Base-by-base conservation (phyloP, 2,888 invertebrate species). In the Galerucella pusilla region DNA sequence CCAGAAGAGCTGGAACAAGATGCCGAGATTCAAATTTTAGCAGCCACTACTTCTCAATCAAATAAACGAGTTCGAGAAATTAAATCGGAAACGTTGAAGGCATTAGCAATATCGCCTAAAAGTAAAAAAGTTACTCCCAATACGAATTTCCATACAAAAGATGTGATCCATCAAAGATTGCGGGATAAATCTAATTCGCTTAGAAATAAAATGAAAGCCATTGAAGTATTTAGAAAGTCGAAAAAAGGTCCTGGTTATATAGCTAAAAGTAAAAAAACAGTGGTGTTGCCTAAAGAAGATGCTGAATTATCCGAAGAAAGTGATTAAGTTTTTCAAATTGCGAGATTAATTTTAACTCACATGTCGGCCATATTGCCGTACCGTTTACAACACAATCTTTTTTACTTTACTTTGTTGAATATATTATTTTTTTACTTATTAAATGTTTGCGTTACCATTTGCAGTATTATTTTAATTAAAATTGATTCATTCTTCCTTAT, bases 131-230 rank as follows among this genome's bases (percentile, higher is more conserved):
- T 46, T 25, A 66, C 20, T 57, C 59, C 72, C 9, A 42, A 52
- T 35, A 73, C 49, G 67, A 78, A 73, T 75, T 61, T 86, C 60
- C 84, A 85, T 68, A 81, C 79, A 68, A 90, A 90, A 83, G 92
- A 92, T 86, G 85, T 90, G 0, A 95, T 96, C 83, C 94, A 94
- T 0, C 95, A 96, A 84, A 90, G 92, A 79, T 92, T 94, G 84
- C 91, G 90, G 77, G 92, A 93, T 78, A 91, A 92, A 85, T 88
- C 89, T 76, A 89, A 91, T 83, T 88, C 93, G 78, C 86, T 93
- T 63, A 90, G 92, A 83, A 93, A 91, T 80, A 95, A 93, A 87
- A 87, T 93, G 82, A 92, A 92, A 85, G 95, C 96, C 0, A 94
- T 94, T 64, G 93, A 94, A 85, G 83, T 93, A 69, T 92, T 93